These are phyloP conservation scores for Prosopocoilus inquinatus DNA, from an alignment of 2,888 invertebrate species.

Conservation along the genomic window DNA sequence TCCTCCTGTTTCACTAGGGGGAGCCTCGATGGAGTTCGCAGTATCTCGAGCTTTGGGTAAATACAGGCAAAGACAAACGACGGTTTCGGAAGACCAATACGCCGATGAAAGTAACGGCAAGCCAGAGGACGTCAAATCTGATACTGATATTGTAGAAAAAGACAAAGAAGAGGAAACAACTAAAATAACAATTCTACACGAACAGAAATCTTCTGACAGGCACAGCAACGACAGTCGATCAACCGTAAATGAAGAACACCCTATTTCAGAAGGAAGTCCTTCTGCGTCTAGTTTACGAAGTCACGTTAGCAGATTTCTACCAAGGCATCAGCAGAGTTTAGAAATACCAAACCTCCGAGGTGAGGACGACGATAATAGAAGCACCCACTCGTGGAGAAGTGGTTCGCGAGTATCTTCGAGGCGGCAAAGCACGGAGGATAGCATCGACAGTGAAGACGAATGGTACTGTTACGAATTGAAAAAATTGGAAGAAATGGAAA, in stretches of 20 bases:
- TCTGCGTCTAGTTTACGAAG: constrained; percentile 62
- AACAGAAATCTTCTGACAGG: constrained; percentile 43
- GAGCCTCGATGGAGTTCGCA: constrained; percentile 79
- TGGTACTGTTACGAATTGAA: constrained; percentile 89
- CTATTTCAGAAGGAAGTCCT: constrained; percentile 61
- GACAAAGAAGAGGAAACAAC: constrained; percentile 23
- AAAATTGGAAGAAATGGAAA: constrained; percentile 83
- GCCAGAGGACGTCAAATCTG: constrained; percentile 13
- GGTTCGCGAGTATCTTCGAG: constrained; percentile 82
- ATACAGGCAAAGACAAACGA: constrained; percentile 72
- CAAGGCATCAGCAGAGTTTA: constrained; percentile 72
- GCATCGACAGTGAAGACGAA: constrained; percentile 90
- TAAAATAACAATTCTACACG: constrained; percentile 24
- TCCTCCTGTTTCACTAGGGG: constrained; percentile 58
- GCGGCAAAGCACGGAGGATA: constrained; percentile 88
- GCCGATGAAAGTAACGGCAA: constrained; percentile 48
- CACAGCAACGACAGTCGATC: constrained; percentile 36
- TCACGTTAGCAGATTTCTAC: constrained; percentile 60
- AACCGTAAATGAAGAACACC: constrained; percentile 32
- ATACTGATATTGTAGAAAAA: constrained; percentile 8
- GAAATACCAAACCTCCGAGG: constrained; percentile 70
- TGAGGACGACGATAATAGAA: constrained; percentile 78
- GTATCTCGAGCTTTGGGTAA: constrained; percentile 79
- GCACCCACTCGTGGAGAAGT: constrained; percentile 85
- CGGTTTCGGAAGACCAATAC: constrained; percentile 67